phyloP scores from a whole-genome alignment of 2,797 vertebrate genomes.

The Tenualosa ilisha region DNA sequence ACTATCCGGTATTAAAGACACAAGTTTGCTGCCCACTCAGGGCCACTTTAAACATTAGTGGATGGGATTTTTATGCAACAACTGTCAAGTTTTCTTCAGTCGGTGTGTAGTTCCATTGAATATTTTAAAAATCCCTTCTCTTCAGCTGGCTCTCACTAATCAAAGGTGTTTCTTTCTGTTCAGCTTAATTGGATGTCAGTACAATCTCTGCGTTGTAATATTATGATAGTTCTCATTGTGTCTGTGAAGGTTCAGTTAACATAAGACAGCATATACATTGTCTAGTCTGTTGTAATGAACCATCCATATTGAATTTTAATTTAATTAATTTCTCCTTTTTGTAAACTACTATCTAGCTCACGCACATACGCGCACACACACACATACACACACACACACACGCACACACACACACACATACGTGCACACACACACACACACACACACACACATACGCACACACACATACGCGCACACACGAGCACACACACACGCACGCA shows the following conservation, averaged over 20 bases:
- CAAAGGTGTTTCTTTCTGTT: constrained; percentile 5
- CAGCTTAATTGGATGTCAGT: constrained; percentile 12
- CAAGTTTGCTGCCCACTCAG: not conserved
- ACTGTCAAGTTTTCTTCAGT: not conserved
- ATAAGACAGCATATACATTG: not conserved
- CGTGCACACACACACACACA: not conserved
- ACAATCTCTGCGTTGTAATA: not conserved
- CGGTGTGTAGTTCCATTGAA: not conserved
- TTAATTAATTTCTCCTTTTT: not conserved
- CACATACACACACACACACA: no score
- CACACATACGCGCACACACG: not conserved
- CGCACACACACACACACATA: not conserved
- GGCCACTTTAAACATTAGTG: not conserved
- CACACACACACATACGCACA: no score
- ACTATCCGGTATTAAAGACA: not conserved
- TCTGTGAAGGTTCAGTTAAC: constrained; percentile 11
- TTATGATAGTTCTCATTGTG: not conserved
- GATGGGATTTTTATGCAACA: not conserved
- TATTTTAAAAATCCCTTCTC: not conserved
- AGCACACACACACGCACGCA: not conserved
- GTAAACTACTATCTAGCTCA: not conserved
- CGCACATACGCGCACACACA: not conserved
- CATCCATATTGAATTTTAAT: constrained; percentile 6
- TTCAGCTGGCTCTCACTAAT: not conserved
- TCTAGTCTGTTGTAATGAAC: constrained; percentile 16